Base-by-base conservation (phyloP, 2,113 vertebrate species). In the Ptychochromis oligacanthus region DNA sequence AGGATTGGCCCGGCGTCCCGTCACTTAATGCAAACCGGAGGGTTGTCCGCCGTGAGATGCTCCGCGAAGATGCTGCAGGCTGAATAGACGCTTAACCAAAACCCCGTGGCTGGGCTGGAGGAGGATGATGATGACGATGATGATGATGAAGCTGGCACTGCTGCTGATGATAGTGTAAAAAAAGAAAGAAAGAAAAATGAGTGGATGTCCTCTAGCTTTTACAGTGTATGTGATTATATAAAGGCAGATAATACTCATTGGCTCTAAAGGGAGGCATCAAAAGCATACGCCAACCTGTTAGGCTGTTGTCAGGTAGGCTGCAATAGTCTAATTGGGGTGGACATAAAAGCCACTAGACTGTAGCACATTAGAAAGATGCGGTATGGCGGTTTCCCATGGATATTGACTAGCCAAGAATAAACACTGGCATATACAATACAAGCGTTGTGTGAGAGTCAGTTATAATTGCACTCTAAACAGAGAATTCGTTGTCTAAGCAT, bases 1-100 rank as follows among this genome's bases (percentile, higher is more conserved):
- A 1, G 31, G 87, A 97, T 96, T 96, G 95, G 96, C 85, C 87
- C 46, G 52, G 5, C 80, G 87, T 57, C 82, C 84, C 90, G 96
- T 96, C 96, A 93, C 84, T 97, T 88, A 87, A 24, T 12, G 54
- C 28, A 9, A 74, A 85, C 81, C 62, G 40, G 67, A 57, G 88
- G 79, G 81, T 11, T 81, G 90, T 87, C 88, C 86, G 91, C 75
- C 83, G 61, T 55, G 89, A 91, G 93, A 89, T 89, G 92, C 81
- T 94, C 84, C 81, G 88, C 57, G 92, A 89, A 92, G 91, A 91
- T 87, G 94, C 95, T 90, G 95, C 95, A 87, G 93, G 93, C 88
- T 95, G 92, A 93, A 56, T 91, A 86, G 90, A 89, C 90, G 89
- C 91, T 89, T 86, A 86, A 87, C 90, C 89, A 70, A 80, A 82